Conservation (phyloP, 2,888 invertebrate species). For the Epirrhoe alternata region DNA sequence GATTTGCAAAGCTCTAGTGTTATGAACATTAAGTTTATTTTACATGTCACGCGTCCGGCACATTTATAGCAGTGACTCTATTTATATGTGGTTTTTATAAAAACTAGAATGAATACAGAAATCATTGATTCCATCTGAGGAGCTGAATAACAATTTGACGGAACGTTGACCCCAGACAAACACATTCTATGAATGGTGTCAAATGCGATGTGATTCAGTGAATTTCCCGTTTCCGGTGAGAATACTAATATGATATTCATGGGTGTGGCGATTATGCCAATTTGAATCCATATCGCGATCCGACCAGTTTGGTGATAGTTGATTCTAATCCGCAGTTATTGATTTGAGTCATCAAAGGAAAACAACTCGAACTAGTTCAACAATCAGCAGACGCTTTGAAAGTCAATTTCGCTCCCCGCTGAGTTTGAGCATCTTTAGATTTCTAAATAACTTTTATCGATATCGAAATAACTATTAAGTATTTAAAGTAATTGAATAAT, state of each 20-base stretch:
- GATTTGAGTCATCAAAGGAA: constrained; percentile 28
- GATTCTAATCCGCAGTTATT: constrained; percentile 34
- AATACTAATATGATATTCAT: constrained; percentile 36
- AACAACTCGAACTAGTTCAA: constrained; percentile 6
- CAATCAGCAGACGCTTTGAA: constrained; percentile 3
- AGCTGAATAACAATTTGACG: constrained; percentile 22
- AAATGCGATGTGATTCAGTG: constrained; percentile 34
- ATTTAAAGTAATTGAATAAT: constrained; percentile 3
- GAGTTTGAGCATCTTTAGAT: background rate
- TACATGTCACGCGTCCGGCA: background rate
- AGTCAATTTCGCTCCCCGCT: background rate
- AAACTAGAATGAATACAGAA: background rate
- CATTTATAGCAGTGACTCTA: background rate
- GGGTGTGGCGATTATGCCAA: constrained; percentile 42
- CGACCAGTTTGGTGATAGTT: constrained; percentile 36
- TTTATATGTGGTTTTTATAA: background rate
- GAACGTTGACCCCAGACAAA: constrained; percentile 25
- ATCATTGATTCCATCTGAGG: constrained; percentile 1
- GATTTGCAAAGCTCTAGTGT: background rate
- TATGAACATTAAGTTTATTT: background rate
- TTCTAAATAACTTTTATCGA: background rate
- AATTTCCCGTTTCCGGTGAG: constrained; percentile 41
- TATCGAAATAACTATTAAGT: background rate
- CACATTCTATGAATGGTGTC: constrained; percentile 29
- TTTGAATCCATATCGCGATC: constrained; percentile 35